Evolutionary conservation across 2,888 invertebrate species (phyloP), one percentile per base, ranked within the genome.

Genomic region (Lampropteryx suffumata): DNA sequence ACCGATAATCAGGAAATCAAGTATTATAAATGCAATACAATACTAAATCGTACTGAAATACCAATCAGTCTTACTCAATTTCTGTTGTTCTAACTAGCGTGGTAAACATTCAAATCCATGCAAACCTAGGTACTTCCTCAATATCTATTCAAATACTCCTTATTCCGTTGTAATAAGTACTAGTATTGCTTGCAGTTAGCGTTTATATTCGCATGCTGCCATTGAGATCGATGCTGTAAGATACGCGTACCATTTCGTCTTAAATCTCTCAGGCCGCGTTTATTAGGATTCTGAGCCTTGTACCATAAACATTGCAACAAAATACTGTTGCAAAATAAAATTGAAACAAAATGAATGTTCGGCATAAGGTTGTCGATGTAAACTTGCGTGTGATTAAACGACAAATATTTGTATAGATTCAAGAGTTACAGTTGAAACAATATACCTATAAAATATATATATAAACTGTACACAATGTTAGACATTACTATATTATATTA

Each of bases 241-340:
- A 71, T 73, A 73, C 55, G 62, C 60, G 39, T 59, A 56, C 36
- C 45, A 57, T 69, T 73, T 64, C 57, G 64, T 64, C 63, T 70
- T 69, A 72, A 70, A 73, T 73, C 69, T 71, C 61, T 62, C 59
- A 57, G 67, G 58, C 32, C 27, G 55, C 66, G 65, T 71, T 68
- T 68, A 67, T 69, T 65, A 65, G 62, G 58, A 61, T 61, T 61
- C 57, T 49, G 57, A 57, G 30, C 30, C 40, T 27, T 30, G 32
- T 40, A 11, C 12, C 28, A 1, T 9, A 11, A 4, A 6, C 24
- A 1, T 7, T n/a, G n/a, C n/a, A n/a, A n/a, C n/a, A n/a, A n/a
- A n/a, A n/a, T n/a, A n/a, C n/a, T n/a, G n/a, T n/a, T n/a, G n/a
- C n/a, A n/a, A n/a, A n/a, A n/a, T n/a, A n/a, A n/a, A n/a, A n/a